Percentiles rank a stretch among this genome's conserved stretches.
Evolutionary conservation across 2,888 invertebrate species (phyloP).

Genomic region (Chamaedrilus cognettii): DNA sequence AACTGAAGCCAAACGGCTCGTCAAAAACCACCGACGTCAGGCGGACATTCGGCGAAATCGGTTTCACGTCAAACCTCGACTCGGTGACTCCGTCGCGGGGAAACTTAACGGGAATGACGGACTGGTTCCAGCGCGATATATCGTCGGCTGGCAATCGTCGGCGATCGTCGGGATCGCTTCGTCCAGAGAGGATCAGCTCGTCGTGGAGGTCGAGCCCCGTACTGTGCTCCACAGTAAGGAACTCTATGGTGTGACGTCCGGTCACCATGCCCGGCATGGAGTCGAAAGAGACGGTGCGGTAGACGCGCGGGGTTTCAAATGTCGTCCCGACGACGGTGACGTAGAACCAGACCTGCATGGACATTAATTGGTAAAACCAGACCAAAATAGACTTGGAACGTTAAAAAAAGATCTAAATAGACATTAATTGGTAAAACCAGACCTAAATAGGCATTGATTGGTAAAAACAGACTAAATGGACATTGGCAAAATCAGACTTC

Average conservation of each 20-base stretch:
- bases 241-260: conserved; percentile 36
- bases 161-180: conserved; percentile 9
- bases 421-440: too few species aligned
- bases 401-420: too few species aligned
- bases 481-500: too few species aligned
- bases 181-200: conserved; percentile 49
- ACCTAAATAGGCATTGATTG: too few species aligned
- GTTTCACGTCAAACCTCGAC: conserved; percentile 26
- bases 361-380: too few species aligned
- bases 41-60: conserved; percentile 34
- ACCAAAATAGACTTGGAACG: too few species aligned
- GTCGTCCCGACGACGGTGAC: conserved; percentile 42
- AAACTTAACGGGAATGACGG: conserved; percentile 21
- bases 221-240: conserved; percentile 41
- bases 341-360: conserved; percentile 47
- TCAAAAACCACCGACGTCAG: conserved; percentile 44
- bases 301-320: conserved; percentile 29
- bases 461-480: too few species aligned
- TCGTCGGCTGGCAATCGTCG: conserved; percentile 27
- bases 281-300: conserved; percentile 22
- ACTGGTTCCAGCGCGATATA: conserved; percentile 20
- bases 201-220: conserved; percentile 40
- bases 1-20: conserved; percentile 41
- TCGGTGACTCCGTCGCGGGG: not conserved
- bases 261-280: conserved; percentile 17